Percentiles rank a stretch among this genome's conserved stretches.
phyloP scores from a whole-genome alignment of 2,797 vertebrate genomes.

The Tenualosa ilisha region DNA sequence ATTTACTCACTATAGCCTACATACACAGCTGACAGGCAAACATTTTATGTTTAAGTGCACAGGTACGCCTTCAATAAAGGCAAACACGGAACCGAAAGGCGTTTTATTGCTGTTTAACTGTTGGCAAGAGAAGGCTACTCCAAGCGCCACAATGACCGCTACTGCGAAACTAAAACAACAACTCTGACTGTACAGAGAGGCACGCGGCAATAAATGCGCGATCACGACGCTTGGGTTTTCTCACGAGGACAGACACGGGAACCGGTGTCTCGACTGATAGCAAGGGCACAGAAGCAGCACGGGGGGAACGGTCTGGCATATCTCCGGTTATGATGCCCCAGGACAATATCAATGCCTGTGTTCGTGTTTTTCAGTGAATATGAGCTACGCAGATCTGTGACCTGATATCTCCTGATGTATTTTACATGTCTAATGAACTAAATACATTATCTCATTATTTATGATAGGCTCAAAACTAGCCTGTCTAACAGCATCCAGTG shows the following conservation, averaged over 20 bases:
- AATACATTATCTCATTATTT: neutral
- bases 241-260: slow-evolving; percentile 54
- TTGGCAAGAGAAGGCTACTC: neutral
- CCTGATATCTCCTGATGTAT: neutral
- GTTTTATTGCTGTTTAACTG: neutral
- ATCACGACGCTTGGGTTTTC: slow-evolving; percentile 8
- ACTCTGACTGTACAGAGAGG: slow-evolving; percentile 1
- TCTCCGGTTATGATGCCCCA: neutral
- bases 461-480: too few relatives aligned
- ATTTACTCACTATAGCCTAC: too few relatives aligned
- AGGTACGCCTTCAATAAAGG: neutral
- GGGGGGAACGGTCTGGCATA: neutral
- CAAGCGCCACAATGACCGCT: neutral
- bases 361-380: neutral
- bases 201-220: slow-evolving; percentile 39
- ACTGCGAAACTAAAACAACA: neutral
- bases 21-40: neutral
- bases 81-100: neutral
- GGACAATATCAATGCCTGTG: neutral
- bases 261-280: slow-evolving; percentile 33
- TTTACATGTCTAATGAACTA: neutral
- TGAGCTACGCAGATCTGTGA: neutral
- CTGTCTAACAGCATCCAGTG: too few relatives aligned
- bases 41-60: neutral
- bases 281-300: slow-evolving; percentile 28